Evolutionary conservation across 37 sponge, comb jelly and placozoan species (phyloP).

Genomic region (Lycopodina hypogea): DNA sequence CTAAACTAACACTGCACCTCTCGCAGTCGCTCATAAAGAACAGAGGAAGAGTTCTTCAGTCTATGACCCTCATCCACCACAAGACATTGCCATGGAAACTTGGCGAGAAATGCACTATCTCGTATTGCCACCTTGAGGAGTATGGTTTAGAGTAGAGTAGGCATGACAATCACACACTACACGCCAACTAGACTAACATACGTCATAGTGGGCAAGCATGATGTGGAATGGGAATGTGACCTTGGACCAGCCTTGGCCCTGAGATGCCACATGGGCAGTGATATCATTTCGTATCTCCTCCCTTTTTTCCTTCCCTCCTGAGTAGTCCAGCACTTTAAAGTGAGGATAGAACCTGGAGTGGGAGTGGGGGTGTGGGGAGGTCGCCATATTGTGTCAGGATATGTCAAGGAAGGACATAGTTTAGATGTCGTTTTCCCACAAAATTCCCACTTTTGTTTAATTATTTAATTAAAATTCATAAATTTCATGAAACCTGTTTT

Average conservation of each 20-base stretch:
- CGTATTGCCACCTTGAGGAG: conserved; percentile 32
- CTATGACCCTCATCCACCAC: conserved; percentile 83
- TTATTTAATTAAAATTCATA: too few species aligned
- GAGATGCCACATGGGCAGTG: background rate
- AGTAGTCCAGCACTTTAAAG: conserved; percentile 42
- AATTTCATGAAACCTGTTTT: too few species aligned
- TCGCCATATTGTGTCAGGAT: background rate
- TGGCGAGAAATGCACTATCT: conserved; percentile 51
- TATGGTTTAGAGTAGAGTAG: too few species aligned
- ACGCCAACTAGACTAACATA: background rate
- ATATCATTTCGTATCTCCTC: conserved; percentile 29
- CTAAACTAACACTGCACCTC: too few species aligned
- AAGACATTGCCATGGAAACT: conserved; percentile 66
- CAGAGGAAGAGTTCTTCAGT: conserved; percentile 70
- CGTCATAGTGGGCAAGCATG: conserved; percentile 67
- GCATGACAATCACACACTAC: background rate
- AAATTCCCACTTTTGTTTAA: background rate
- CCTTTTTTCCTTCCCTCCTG: conserved; percentile 52
- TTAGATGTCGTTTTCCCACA: background rate
- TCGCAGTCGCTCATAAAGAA: conserved; percentile 38
- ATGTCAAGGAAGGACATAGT: background rate
- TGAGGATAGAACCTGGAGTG: conserved; percentile 40
- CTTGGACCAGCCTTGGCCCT: background rate
- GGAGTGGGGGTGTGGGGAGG: background rate
- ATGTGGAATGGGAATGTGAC: conserved; percentile 56